Base-by-base conservation (phyloP, 2,113 vertebrate species). In the Charadrius vociferus region DNA sequence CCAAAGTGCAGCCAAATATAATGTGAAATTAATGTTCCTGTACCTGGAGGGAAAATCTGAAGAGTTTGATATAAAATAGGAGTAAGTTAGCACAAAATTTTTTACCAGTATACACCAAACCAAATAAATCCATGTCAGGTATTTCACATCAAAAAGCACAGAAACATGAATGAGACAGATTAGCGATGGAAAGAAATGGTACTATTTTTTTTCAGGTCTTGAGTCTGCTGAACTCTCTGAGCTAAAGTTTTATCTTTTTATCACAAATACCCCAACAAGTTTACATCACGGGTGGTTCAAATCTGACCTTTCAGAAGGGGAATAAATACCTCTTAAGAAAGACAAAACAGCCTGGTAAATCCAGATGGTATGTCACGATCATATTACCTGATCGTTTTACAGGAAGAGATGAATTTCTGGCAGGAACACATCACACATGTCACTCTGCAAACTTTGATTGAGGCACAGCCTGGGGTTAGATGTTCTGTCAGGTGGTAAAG, bases 331-430 rank as follows among this genome's bases (percentile, higher is more conserved):
- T 72, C 62, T 93, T 65, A 45, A 82, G 55, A 77, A 65, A 80
- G 55, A 50, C 29, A 53, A 68, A 93, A 49, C 61, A 87, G 29
- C 73, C 68, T 73, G 29, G 56, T 68, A 78, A 49, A 73, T 58
- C 91, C 85, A 92, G 86, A 80, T 91, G 90, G 71, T 43, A 0
- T 41, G 53, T 90, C 80, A 82, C 75, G 96, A 92, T 95, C 79
- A 30, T 81, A 81, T 81, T 92, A 87, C 93, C 88, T 93, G 91
- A 39, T 87, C 5, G 1, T 41, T 90, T 89, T 29, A 34, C 9
- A 68, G 56, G 53, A 52, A 81, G 86, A 86, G 78, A 84, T 39
- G 73, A 26, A 18, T 85, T 90, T 56, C 74, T 94, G 84, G 58
- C 88, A 94, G 92, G 80, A 79, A 2, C 55, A 39, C 61, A 53